Conservation (phyloP, 2,888 invertebrate species). For the Pachliopta kotzebuea region DNA sequence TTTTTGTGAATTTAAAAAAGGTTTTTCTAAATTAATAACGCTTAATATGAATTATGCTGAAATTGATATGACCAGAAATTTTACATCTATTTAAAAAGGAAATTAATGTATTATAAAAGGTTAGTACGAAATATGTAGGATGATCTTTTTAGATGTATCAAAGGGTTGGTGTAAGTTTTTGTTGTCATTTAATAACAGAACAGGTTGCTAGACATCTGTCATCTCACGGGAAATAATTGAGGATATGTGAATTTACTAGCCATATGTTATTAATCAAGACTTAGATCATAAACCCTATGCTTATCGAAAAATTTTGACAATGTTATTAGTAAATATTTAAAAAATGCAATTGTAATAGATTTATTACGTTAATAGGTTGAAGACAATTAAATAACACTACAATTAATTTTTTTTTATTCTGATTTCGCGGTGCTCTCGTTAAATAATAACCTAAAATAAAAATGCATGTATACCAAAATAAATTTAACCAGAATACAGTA, state of each 20-base stretch:
- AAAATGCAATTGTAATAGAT: no score
- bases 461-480: no score
- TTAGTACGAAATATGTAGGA: not conserved
- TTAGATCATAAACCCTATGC: not conserved
- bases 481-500: no score
- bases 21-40: not conserved
- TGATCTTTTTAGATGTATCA: conserved; percentile 36
- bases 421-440: no score
- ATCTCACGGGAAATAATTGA: not conserved
- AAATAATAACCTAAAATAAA: no score
- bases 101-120: not conserved
- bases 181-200: conserved; percentile 56
- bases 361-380: no score
- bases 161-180: conserved; percentile 71
- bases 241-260: conserved; percentile 4
- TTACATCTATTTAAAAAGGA: not conserved
- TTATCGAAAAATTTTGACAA: no score
- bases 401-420: no score
- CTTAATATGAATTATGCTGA: not conserved
- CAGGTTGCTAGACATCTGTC: conserved; percentile 67
- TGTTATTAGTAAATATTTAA: no score
- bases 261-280: conserved; percentile 1
- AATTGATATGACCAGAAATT: not conserved
- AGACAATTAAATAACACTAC: no score
- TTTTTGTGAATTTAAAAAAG: no score